A percentile compares a stretch with the other conserved stretches of the same genome.
Conservation (phyloP, 2,797 vertebrate genomes). For the Anguilla obscura region DNA sequence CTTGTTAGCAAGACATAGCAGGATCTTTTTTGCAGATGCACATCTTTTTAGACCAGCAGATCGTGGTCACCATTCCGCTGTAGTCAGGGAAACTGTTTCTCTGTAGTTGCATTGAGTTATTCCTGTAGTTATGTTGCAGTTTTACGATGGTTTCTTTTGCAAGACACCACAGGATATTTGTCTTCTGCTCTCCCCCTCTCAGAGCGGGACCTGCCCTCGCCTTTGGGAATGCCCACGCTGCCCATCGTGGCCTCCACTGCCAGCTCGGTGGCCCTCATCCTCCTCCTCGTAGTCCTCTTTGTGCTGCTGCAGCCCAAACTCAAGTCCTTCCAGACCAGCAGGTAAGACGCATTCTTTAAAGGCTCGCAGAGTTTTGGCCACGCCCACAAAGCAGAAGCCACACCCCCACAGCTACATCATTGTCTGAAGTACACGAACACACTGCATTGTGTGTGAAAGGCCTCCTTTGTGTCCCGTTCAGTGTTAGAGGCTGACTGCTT, state of each 20-base stretch:
- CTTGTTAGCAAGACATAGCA: too few relatives aligned
- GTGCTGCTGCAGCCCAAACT: conserved; percentile 94
- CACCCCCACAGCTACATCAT: background rate
- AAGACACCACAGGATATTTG: too few relatives aligned
- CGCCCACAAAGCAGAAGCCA: background rate
- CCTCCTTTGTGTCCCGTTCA: background rate
- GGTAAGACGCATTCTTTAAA: conserved; percentile 66
- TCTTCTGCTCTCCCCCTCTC: conserved; percentile 37
- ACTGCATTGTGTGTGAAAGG: background rate
- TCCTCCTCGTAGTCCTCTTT: conserved; percentile 91
- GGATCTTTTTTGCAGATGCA: too few relatives aligned
- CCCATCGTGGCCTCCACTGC: conserved; percentile 94
- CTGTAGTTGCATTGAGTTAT: too few relatives aligned
- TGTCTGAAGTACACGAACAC: background rate
- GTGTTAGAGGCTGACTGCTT: background rate
- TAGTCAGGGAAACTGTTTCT: too few relatives aligned
- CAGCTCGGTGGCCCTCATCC: conserved; percentile 87
- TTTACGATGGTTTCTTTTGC: too few relatives aligned
- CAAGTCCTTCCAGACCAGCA: conserved; percentile 92
- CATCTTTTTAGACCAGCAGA: too few relatives aligned
- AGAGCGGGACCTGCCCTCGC: conserved; percentile 78
- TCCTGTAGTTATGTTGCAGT: too few relatives aligned
- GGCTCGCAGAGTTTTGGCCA: background rate
- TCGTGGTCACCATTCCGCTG: too few relatives aligned
- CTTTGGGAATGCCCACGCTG: conserved; percentile 85